Base-by-base conservation (phyloP, 2,113 vertebrate species). In the Anthoscopus minutus region DNA sequence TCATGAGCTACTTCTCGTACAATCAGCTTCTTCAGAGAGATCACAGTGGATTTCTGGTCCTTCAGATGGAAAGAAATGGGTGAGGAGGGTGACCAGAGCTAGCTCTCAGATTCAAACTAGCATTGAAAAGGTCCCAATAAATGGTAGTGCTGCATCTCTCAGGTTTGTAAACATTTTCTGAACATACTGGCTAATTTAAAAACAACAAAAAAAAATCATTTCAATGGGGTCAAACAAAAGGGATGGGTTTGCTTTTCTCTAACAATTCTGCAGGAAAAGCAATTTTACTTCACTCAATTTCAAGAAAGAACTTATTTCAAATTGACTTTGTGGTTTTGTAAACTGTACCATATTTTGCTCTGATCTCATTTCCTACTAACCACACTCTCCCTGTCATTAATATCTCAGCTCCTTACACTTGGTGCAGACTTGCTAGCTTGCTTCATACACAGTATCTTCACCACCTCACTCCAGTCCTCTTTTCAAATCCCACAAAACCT, bases 1-100 rank as follows among this genome's bases (percentile, higher is more conserved):
- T 99, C 99, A n/a, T 99, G 99, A 5, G 99, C 99, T 12, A 99
- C 99, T 96, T 99, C 99, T 56, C 99, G 97, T n/a, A 99, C 99
- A 0, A 99, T 99, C 91, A 99, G 35, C 96, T 99, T 99, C 98
- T 99, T 99, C 65, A 99, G 97, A 40, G 99, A 99, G 96, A 99
- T 98, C 81, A 99, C 99, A 2, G 99, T 99, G 54, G 99, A 99
- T 74, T 98, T 99, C 96, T 99, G 99, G 96, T 99, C 99, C 99
- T 99, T 72, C 40, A 82, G 56, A 91, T 23, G 21, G 31, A 58
- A 92, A 61, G 8, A 48, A 45, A 77, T 2, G 14, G 4, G 5
- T 69, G 56, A 95, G 60, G 27, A 58, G 5, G 11, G 50, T 15
- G 16, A 50, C 8, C 25, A 4, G 11, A 9, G 54, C 24, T 40